Evolutionary conservation across 2,888 invertebrate genomes (phyloP).

Genomic region (Metalampra italica): DNA sequence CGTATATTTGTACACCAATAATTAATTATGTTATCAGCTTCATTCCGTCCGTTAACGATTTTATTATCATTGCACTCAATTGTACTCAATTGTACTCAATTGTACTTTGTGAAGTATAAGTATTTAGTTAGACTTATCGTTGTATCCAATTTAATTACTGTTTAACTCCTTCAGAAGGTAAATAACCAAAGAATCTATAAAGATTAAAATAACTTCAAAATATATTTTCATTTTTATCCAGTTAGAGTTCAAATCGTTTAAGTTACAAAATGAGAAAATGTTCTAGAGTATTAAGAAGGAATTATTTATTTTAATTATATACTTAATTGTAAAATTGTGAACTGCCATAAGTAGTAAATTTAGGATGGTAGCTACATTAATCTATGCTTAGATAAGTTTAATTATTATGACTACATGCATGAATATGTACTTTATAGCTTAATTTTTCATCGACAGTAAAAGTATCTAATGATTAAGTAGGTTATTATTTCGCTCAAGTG

Average conservation of each 20-base stretch:
- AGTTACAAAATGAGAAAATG: background rate
- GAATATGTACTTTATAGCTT: background rate
- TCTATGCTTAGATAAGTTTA: background rate
- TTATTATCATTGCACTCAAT: too few species aligned
- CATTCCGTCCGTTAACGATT: too few species aligned
- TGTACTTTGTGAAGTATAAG: too few species aligned
- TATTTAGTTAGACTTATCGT: too few species aligned
- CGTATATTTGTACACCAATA: too few species aligned
- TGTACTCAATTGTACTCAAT: too few species aligned
- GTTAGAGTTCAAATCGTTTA: background rate
- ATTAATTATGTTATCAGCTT: too few species aligned
- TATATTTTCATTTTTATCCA: background rate
- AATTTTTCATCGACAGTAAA: background rate
- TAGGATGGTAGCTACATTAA: conserved; percentile 5
- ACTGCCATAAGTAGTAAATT: conserved; percentile 67
- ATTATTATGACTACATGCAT: background rate
- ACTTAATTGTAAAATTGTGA: conserved; percentile 35
- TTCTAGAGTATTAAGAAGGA: conserved; percentile 3
- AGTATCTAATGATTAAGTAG: background rate
- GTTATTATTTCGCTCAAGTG: too few species aligned
- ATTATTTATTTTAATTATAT: conserved; percentile 58
- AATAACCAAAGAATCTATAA: conserved; percentile 16
- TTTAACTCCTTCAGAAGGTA: conserved; percentile 2
- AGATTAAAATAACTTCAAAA: background rate
- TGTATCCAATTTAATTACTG: too few species aligned